A percentile compares a stretch with the other conserved stretches of the same genome.
phyloP scores from a whole-genome alignment of 1,140 invertebrate species.

The Caenorhabditis inopinata region DNA sequence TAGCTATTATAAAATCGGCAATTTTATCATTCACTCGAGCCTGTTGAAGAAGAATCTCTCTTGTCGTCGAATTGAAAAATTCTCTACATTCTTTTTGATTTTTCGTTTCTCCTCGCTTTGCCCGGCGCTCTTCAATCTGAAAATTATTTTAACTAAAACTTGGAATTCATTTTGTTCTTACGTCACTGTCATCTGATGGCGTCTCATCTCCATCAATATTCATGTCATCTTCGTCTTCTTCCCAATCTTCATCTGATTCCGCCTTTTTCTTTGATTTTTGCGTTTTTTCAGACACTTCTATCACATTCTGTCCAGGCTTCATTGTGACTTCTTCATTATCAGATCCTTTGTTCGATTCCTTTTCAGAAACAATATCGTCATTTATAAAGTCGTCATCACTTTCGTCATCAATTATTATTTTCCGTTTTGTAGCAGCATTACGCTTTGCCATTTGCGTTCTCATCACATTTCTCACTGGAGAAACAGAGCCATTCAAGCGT shows the following conservation, averaged over 20 bases:
- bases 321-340: neutral
- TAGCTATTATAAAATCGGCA: conserved; percentile 43
- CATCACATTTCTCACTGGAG: neutral
- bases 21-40: conserved; percentile 52
- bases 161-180: conserved; percentile 36
- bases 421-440: neutral
- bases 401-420: conserved; percentile 5
- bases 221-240: conserved; percentile 26
- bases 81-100: conserved; percentile 50
- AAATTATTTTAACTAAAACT: too few species aligned
- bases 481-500: neutral
- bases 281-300: neutral
- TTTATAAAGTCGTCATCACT: conserved; percentile 16
- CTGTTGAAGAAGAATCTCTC: conserved; percentile 48
- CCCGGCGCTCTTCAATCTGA: conserved; percentile 24
- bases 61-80: conserved; percentile 49
- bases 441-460: neutral
- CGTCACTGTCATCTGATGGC: conserved; percentile 44
- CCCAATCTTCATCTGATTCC: conserved; percentile 16
- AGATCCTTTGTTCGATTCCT: neutral
- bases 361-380: neutral
- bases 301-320: neutral
- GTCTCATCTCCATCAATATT: conserved; percentile 14
- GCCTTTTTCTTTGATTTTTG: neutral
- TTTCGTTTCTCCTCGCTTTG: conserved; percentile 5